phyloP scores from a whole-genome alignment of 2,113 vertebrate genomes.

The Bombycilla garrulus region DNA sequence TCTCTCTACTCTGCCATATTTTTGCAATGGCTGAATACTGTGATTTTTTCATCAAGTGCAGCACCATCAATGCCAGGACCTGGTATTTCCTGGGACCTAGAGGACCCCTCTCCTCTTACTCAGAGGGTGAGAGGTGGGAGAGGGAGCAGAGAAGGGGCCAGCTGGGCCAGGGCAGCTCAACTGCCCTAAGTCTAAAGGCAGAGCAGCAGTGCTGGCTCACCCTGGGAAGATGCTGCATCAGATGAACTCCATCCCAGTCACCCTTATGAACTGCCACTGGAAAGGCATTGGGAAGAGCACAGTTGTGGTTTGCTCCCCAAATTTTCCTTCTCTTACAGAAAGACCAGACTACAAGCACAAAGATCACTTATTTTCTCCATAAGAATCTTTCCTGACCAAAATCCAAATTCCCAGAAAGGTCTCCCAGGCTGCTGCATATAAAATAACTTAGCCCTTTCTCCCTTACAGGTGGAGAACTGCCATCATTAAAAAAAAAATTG shows the following conservation, averaged over 20 bases:
- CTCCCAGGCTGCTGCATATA: not conserved
- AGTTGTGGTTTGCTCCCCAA: not conserved
- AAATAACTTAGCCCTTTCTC: not conserved
- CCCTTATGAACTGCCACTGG: fast-evolving
- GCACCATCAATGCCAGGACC: not conserved
- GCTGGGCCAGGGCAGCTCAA: not conserved
- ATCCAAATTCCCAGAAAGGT: not conserved
- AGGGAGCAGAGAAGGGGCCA: not conserved
- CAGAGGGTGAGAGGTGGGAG: not conserved
- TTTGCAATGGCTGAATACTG: not conserved
- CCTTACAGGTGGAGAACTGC: not conserved
- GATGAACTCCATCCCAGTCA: not conserved
- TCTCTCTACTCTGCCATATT: not conserved
- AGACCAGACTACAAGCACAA: not conserved
- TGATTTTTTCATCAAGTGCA: not conserved
- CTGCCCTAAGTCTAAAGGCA: not conserved
- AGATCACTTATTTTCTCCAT: fast-evolving
- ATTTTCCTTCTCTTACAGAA: not conserved
- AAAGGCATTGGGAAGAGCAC: not conserved
- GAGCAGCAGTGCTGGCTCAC: not conserved
- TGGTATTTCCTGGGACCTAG: fast-evolving
- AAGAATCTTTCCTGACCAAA: not conserved
- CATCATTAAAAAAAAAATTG: not conserved
- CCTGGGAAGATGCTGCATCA: not conserved
- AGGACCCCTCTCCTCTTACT: not conserved